These are phyloP conservation scores for Hirtodrosophila alboralis DNA, from an alignment of 2,888 invertebrate species.

Conservation along the genomic window DNA sequence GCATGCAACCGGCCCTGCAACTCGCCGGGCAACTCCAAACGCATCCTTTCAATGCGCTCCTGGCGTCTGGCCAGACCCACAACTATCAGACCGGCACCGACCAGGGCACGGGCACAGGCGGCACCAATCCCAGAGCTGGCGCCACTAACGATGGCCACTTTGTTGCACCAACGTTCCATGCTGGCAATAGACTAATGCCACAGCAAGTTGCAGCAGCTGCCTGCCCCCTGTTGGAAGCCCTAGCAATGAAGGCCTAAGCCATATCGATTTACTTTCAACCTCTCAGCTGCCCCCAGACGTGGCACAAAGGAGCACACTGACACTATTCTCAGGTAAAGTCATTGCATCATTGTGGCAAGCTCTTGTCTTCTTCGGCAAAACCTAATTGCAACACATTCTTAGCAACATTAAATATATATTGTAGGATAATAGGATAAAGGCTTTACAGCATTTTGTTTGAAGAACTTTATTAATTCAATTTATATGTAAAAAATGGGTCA, in stretches of 20 bases:
- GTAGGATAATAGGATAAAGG: too few species aligned
- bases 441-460: too few species aligned
- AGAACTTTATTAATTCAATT: too few species aligned
- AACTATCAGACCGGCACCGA: constrained; percentile 85
- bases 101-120: constrained; percentile 84
- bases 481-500: too few species aligned
- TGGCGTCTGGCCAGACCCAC: constrained; percentile 86
- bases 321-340: constrained; percentile 9
- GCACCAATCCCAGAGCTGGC: constrained; percentile 88
- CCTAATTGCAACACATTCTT: constrained; percentile 6
- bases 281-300: not conserved
- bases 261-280: constrained; percentile 17
- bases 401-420: not conserved
- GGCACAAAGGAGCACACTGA: constrained; percentile 1
- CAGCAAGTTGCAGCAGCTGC: constrained; percentile 1
- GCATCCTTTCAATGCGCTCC: constrained; percentile 79
- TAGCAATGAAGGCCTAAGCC: constrained; percentile 23
- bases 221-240: constrained; percentile 11
- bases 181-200: constrained; percentile 23
- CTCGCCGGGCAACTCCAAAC: constrained; percentile 51
- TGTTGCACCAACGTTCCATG: constrained; percentile 87
- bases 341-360: not conserved
- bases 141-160: constrained; percentile 88
- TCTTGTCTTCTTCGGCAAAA: not conserved
- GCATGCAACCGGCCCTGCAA: constrained; percentile 71